Percentiles rank a stretch among this genome's conserved stretches.
Conservation (phyloP, 2,888 invertebrate genomes). For the Stratiomys singularior region DNA sequence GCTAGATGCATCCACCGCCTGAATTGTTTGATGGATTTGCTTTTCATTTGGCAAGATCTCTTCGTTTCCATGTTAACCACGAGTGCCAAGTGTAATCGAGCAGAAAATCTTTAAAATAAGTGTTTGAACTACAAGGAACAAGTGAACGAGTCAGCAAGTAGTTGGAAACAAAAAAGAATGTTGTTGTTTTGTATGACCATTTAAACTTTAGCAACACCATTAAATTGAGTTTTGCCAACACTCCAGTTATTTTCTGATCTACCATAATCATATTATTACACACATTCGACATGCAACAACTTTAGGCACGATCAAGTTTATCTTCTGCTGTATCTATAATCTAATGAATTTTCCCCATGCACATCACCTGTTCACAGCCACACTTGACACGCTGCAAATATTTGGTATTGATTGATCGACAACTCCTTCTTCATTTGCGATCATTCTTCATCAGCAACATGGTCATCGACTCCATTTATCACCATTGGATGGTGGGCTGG, state of each 20-base stretch:
- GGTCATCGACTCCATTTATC: not conserved
- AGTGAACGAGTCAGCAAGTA: not conserved
- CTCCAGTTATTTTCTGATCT: not conserved
- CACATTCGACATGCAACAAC: not conserved
- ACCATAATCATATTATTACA: not conserved
- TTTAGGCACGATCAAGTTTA: no score
- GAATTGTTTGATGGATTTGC: not conserved
- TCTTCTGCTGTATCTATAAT: no score
- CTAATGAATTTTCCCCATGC: no score
- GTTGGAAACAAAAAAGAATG: not conserved
- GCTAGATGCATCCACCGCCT: not conserved
- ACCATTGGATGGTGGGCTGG: constrained; percentile 1
- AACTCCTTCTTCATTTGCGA: constrained; percentile 17
- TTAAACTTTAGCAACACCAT: not conserved
- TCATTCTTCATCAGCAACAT: not conserved
- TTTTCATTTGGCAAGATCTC: not conserved
- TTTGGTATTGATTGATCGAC: not conserved
- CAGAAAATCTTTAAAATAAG: not conserved
- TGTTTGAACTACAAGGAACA: not conserved
- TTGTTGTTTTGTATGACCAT: not conserved
- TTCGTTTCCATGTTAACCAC: not conserved
- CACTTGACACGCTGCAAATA: not conserved
- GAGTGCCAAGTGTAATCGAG: not conserved
- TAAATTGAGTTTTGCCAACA: not conserved
- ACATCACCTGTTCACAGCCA: not conserved